phyloP scores from a whole-genome alignment of 2,113 vertebrate species.

The Macaca mulatta region DNA sequence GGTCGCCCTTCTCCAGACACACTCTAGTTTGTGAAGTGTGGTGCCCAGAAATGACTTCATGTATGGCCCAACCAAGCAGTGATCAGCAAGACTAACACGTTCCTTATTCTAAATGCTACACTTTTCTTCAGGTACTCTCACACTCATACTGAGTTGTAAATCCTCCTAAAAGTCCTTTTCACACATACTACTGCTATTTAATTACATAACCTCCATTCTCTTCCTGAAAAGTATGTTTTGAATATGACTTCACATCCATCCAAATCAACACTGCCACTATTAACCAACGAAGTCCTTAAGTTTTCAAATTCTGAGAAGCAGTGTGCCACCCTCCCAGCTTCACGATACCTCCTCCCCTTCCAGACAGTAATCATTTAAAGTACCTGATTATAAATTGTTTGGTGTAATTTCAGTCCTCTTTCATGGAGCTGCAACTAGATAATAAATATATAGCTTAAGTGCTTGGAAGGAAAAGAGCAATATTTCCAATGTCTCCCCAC shows the following conservation, averaged over 20 bases:
- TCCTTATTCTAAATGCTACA: conserved; percentile 7
- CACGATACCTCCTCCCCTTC: neutral
- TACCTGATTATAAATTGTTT: conserved; percentile 93
- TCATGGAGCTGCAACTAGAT: conserved; percentile 94
- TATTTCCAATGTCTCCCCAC: conserved; percentile 4
- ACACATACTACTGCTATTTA: neutral
- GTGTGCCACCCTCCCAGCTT: neutral
- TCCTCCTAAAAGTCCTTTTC: neutral
- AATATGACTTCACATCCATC: neutral
- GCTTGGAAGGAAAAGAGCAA: neutral
- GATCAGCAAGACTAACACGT: neutral
- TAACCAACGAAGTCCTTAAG: neutral
- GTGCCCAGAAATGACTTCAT: neutral
- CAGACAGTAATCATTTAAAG: neutral
- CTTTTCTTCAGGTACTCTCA: neutral
- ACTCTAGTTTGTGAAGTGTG: neutral
- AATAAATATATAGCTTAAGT: conserved; percentile 11
- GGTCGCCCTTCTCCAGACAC: neutral
- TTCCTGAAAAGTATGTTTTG: conserved; percentile 7
- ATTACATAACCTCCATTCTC: neutral
- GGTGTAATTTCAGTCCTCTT: conserved; percentile 95
- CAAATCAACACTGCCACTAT: neutral
- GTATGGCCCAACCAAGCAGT: neutral
- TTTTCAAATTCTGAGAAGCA: conserved; percentile 39
- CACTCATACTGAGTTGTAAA: neutral